Base-by-base conservation (phyloP, 2,888 invertebrate genomes). In the Diaphora mendica region DNA sequence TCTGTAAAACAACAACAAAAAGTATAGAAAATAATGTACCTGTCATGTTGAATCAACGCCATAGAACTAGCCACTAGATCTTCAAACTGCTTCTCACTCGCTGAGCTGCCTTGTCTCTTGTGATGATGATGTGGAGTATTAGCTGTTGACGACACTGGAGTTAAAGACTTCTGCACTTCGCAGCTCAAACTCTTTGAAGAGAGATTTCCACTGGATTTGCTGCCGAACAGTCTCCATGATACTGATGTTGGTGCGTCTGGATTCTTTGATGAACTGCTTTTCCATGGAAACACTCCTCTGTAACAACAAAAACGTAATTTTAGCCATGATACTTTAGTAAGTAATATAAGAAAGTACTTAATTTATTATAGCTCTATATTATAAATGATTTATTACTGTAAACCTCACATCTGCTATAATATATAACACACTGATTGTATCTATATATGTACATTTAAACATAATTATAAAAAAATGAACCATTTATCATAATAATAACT, bases 21-120 rank as follows among this genome's bases (percentile, higher is more conserved):
- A 39, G 11, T 39, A 39, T 39, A 30, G n/a, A 35, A 20, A 44
- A 59, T n/a, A 48, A 70, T 90, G 91, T 83, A 96, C 96, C 96
- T 94, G 84, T 97, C 96, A 91, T 97, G 96, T 86, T 97, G 97
- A 84, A 97, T 97, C 72, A 97, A 92, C 20, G 97, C 97, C 72
- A 97, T 96, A 44, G 97, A 97, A 84, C 97, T 97, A 64, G 97
- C 97, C 26, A 97, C 96, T 39, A 97, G 94, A 85, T 96, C 96
- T 77, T 96, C 96, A 81, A 96, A 96, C 88, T 96, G 96, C 86
- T 96, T 96, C 87, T 95, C 96, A 79, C 96, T 96, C 42, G 96
- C 94, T 0, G 96, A 95, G 74, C 96, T 96, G 13, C 93, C 95
- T 81, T 96, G 95, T 74, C 95, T 86, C 85, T 90, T 92, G 83